A percentile compares a stretch with the other conserved stretches of the same genome.
Conservation (phyloP, 2,888 invertebrate genomes). For the Tyria jacobaeae region DNA sequence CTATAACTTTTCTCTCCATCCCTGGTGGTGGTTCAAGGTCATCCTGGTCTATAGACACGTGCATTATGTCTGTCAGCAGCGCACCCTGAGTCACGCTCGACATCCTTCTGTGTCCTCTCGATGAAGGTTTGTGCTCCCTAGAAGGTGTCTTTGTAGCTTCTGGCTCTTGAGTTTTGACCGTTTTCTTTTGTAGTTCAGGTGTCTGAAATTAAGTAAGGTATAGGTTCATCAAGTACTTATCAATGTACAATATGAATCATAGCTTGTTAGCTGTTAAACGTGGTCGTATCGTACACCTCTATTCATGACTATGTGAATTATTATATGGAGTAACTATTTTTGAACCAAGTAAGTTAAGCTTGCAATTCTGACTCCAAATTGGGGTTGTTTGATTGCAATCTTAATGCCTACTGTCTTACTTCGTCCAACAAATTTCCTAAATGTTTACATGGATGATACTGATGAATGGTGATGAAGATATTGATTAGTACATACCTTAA, state of each 20-base stretch:
- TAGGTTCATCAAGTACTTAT: background rate
- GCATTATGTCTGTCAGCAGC: constrained; percentile 74
- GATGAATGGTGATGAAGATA: background rate
- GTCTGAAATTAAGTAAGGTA: constrained; percentile 55
- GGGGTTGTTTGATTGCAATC: no score
- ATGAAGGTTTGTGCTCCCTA: constrained; percentile 60
- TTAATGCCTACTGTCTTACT: no score
- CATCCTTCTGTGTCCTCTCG: constrained; percentile 71
- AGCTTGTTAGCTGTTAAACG: no score
- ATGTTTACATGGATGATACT: no score
- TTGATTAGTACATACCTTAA: constrained; percentile 66
- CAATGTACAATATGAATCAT: background rate
- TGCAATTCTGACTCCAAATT: no score
- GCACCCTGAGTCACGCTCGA: constrained; percentile 73
- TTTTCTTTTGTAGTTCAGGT: constrained; percentile 74
- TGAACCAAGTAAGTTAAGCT: no score
- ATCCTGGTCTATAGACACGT: constrained; percentile 69
- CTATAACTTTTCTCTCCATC: constrained; percentile 74
- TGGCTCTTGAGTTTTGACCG: constrained; percentile 60
- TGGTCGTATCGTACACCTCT: no score
- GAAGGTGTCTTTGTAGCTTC: constrained; percentile 66
- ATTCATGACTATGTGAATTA: no score
- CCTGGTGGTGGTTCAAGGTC: constrained; percentile 66
- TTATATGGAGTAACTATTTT: no score
- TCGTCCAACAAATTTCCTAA: no score